These are phyloP conservation scores for Planococcus citri DNA, from an alignment of 1,140 invertebrate genomes.

Conservation along the genomic window DNA sequence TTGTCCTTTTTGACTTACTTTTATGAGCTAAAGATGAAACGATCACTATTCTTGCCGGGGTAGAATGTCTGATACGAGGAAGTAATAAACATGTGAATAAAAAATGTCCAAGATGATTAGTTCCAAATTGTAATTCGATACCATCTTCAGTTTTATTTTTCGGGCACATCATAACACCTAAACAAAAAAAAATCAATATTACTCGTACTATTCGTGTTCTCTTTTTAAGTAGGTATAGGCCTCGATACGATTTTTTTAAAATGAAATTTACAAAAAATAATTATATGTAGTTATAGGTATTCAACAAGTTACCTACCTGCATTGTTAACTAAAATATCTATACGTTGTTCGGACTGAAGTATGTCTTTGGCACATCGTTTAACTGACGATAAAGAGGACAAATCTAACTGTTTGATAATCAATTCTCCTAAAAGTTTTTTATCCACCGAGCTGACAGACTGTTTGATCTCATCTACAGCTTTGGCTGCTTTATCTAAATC, in stretches of 20 bases:
- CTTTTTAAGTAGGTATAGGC: too few relatives aligned
- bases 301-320: slow-evolving; percentile 50
- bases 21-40: slow-evolving; percentile 52
- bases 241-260: too few relatives aligned
- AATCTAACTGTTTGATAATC: slow-evolving; percentile 48
- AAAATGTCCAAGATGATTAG: slow-evolving; percentile 74
- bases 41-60: slow-evolving; percentile 51
- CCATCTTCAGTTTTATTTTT: slow-evolving; percentile 40
- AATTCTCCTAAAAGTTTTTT: slow-evolving; percentile 43
- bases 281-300: too few relatives aligned
- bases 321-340: slow-evolving; percentile 68
- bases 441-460: slow-evolving; percentile 24
- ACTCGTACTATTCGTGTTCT: too few relatives aligned
- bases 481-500: slow-evolving; percentile 40
- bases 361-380: slow-evolving; percentile 52
- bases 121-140: slow-evolving; percentile 63
- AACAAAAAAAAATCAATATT: too few relatives aligned
- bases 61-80: slow-evolving; percentile 42
- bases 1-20: too few relatives aligned
- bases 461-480: slow-evolving; percentile 36
- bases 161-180: slow-evolving; percentile 54
- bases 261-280: too few relatives aligned
- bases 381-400: slow-evolving; percentile 57
- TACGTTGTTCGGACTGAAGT: slow-evolving; percentile 41
- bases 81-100: slow-evolving; percentile 66